Base-by-base conservation (phyloP, 2,113 vertebrate genomes). In the Campylomormyrus tamandua region DNA sequence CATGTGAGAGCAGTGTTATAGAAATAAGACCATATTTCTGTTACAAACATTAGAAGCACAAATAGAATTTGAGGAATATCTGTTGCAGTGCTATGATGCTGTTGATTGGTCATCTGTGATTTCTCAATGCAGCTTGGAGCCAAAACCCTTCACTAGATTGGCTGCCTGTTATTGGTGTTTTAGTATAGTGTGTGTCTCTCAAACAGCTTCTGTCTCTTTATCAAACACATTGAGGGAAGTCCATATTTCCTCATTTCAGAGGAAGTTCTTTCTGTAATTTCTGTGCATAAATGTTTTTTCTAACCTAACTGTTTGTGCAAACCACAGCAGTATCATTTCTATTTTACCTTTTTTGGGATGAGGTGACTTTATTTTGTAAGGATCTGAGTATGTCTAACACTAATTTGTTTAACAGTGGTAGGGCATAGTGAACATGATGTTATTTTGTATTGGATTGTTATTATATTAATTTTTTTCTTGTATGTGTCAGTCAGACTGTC, bases 401-500 rank as follows among this genome's bases (percentile, higher is more conserved):
- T 35, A 84, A 84, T 42, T 83, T 58, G 35, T 89, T 58, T 15
- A 58, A 56, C 87, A 84, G 21, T 45, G 21, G 52, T 21, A 24
- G 35, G 77, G 50, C 74, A 88, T 77, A 45, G 83, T 48, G 35
- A 85, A 88, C 58, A 46, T 46, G 13, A n/a, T 88, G 89, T 85
- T 62, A 90, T 90, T 90, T 88, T 19, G 89, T 89, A 80, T 89
- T 88, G 87, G 89, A 52, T 90, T 39, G 89, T 19, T 87, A 86
- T 90, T 92, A 90, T 92, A 91, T 93, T 62, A 50, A 62, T 89
- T 5, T 92, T 85, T 90, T 90, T 39, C 86, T 83, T 42, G 31
- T 92, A 42, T 27, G 87, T 91, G 89, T 92, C 92, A 93, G 90
- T 94, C 91, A 93, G 89, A 91, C 92, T 91, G 93, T 94, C 92